Base-by-base conservation (phyloP, 2,888 invertebrate genomes). In the Hanleya hanleyi region DNA sequence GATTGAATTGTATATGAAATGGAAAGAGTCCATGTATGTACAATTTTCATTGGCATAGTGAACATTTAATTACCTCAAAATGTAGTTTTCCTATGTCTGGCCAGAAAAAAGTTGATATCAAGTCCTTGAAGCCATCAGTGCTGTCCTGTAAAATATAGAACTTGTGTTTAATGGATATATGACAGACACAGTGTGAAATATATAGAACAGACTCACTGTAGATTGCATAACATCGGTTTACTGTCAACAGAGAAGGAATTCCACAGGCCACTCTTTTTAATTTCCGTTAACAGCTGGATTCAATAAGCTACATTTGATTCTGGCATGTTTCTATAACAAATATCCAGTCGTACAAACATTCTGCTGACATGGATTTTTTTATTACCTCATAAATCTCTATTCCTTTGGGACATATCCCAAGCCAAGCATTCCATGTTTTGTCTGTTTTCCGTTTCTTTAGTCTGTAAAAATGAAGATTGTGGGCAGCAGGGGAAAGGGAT, bases 41-140 rank as follows among this genome's bases (percentile, higher is more conserved):
- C 6, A 18, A 62, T 18, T 38, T 22, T 22, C 6, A 62, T 15
- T 29, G 32, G 12, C 22, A 69, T 65, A 57, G 12, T n/a, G n/a
- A 12, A 38, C 0, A 18, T 35, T 47, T 66, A 81, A 92, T 92
- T 88, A 93, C 93, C 91, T 98, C 98, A 91, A 98, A 98, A 90
- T 96, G 96, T 26, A 98, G 92, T 92, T 97, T 97, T 78, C 96
- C 96, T 78, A 99, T 98, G 84, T 96, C 96, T 86, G 96, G 96
- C 98, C 98, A 99, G 73, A 96, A 94, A 88, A 98, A 97, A 80
- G 95, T 95, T 37, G 95, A 94, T 73, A 95, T 93, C 49, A 90
- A 86, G 78, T 88, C 89, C 74, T 90, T 89, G 73, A 89, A 90
- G 15, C 89, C 89, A 72, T 88, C 87, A 65, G 85, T 84, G 41